Conservation (phyloP, 2,888 invertebrate species). For the Meiosimyza decipiens region DNA sequence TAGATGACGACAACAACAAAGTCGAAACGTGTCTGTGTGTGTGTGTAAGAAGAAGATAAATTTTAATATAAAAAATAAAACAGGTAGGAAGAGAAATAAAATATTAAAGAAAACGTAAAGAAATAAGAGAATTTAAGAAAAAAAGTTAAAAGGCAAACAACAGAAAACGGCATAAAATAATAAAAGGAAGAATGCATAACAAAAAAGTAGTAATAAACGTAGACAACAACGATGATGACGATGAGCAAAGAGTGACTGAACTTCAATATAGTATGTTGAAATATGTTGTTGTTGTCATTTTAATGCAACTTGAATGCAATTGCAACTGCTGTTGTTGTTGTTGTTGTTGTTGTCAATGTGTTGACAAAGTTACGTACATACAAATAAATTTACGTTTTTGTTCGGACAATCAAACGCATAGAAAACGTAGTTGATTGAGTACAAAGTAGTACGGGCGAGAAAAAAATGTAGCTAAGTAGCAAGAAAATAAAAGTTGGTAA, state of each 20-base stretch:
- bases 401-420: background rate
- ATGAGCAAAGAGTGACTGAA: constrained; percentile 33
- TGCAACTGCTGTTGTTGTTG: constrained; percentile 25
- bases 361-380: constrained; percentile 14
- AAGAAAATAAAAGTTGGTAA: background rate
- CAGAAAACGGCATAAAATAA: background rate
- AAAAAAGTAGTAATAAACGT: constrained; percentile 8
- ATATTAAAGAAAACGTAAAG: background rate
- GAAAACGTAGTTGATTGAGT: background rate
- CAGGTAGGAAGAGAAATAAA: constrained; percentile 12
- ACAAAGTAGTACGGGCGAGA: background rate
- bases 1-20: constrained; percentile 25
- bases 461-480: background rate
- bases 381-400: constrained; percentile 11
- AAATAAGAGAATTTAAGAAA: background rate
- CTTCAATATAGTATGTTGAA: constrained; percentile 22
- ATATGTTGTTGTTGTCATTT: constrained; percentile 14
- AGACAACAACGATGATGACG: background rate
- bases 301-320: constrained; percentile 1
- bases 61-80: background rate
- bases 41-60: background rate
- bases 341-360: constrained; percentile 17
- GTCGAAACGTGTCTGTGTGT: background rate
- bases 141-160: background rate
- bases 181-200: constrained; percentile 2